Evolutionary conservation across 2,797 vertebrate genomes (phyloP), one percentile per base, ranked within the genome.

Genomic region (Pseudochromis fuscus): DNA sequence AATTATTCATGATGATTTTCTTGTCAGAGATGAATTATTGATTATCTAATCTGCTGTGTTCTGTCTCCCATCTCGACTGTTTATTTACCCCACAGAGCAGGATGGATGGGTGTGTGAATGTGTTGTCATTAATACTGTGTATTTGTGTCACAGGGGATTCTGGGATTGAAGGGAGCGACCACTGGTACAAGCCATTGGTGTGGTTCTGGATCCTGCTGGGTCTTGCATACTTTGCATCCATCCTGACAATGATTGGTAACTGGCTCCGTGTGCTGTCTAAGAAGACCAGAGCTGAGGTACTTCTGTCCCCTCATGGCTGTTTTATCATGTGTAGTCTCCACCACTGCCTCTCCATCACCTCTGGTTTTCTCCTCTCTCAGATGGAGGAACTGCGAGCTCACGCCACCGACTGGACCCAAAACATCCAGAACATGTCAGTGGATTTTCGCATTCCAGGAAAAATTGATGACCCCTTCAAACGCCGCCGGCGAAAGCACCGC

Each of bases 151-250:
- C 86, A 98, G 96, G 96, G 63, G 89, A 94, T 38, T 85, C 89
- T n/a, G 89, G 89, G 31, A 72, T 72, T 5, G 72, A 21, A 8
- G 92, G 90, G 1, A 91, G 90, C 35, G 91, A 94, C 19, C 88
- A 94, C 79, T 96, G 94, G 92, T 98, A 98, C 66, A 96, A 97
- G 76, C 96, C 96, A 0, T 77, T 97, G 77, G 96, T 97, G 66
- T 96, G 96, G 96, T 96, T 98, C 86, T 98, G 96, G 96, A 96
- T 98, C 78, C 87, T 98, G 42, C 79, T 97, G 18, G 96, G 96
- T 63, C 89, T 98, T 56, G 96, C 96, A 67, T 98, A 98, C 88
- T 98, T 98, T 52, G 96, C 94, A 27, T 96, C 96, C 0, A 93
- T 98, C 82, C 92, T 98, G 62, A 90, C 95, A 19, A 97, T 97